Evolutionary conservation across 2,797 vertebrate species (phyloP).

Genomic region (Diceros bicornis): DNA sequence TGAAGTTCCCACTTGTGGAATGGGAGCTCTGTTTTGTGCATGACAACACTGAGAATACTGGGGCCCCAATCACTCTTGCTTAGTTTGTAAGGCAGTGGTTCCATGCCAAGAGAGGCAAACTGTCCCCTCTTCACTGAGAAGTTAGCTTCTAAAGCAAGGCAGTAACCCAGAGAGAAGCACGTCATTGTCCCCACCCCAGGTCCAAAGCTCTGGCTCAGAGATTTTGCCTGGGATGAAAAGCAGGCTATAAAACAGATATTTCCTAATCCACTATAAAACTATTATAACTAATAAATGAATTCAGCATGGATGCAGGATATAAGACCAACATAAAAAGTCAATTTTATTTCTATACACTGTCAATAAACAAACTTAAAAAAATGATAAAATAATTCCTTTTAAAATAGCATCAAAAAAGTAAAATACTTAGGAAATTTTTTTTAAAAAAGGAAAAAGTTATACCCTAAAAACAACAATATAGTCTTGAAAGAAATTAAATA

Average conservation of each 20-base stretch:
- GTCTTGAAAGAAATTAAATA: background rate
- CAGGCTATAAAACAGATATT: background rate
- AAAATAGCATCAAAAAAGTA: background rate
- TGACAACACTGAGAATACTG: background rate
- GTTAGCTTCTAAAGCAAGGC: background rate
- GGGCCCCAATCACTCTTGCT: background rate
- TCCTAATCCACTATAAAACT: background rate
- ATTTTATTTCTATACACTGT: background rate
- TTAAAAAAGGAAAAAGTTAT: background rate
- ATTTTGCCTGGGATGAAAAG: background rate
- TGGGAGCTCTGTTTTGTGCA: background rate
- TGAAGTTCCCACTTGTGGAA: background rate
- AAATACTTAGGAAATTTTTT: background rate
- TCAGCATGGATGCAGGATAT: background rate
- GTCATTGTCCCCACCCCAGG: background rate
- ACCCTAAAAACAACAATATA: background rate
- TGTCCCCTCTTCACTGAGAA: background rate
- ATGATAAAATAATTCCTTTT: background rate
- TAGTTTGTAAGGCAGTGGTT: background rate
- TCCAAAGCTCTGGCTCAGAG: background rate
- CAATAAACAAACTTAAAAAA: background rate
- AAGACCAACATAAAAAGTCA: background rate
- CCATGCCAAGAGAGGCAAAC: background rate
- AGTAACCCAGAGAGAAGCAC: background rate
- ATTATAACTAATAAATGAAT: background rate